Base-by-base conservation (phyloP, 2,888 invertebrate species). In the Nomada ferruginata region DNA sequence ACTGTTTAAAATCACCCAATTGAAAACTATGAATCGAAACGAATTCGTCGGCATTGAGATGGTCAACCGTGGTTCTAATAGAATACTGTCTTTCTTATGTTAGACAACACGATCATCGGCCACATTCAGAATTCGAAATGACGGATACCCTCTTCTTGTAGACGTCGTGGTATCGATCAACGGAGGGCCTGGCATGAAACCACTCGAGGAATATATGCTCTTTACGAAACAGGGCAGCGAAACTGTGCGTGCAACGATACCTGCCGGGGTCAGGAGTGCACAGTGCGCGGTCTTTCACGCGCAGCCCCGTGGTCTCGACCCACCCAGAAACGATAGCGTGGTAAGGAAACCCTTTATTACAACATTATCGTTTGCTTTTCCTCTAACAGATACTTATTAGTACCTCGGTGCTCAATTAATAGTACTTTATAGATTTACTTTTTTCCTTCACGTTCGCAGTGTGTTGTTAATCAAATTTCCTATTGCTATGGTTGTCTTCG, bases 171-270 rank as follows among this genome's bases (percentile, higher is more conserved):
- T 98, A 80, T 96, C 97, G 94, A 96, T 98, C 79, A 97, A 98
- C 92, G 96, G 96, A 26, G 92, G 91, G 11, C 90, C 93, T 7
- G 92, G 91, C 76, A 97, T 98, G 97, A 97, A 97, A 90, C 98
- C 98, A 0, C 93, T 98, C 65, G 98, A 98, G 93, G 98, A 98
- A 91, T 98, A 98, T 93, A 98, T 98, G 97, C 94, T 97, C n/a
- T 98, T 97, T 92, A 97, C 97, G 4, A 97, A 97, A 89, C 96
- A 96, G 18, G 97, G 97, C 73, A 96, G 97, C 29, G 97, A 97
- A 92, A 97, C 97, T 86, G 97, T 98, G 29, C 96, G 97, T 77
- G 97, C 97, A n/a, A 97, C 97, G 15, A 97, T 97, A 92, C 96
- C 97, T 0, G 97, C 97, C 88, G 98, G 98, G 0, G 97, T 98